Base-by-base conservation (phyloP, 1,140 invertebrate genomes). In the Reticulitermes speratus region DNA sequence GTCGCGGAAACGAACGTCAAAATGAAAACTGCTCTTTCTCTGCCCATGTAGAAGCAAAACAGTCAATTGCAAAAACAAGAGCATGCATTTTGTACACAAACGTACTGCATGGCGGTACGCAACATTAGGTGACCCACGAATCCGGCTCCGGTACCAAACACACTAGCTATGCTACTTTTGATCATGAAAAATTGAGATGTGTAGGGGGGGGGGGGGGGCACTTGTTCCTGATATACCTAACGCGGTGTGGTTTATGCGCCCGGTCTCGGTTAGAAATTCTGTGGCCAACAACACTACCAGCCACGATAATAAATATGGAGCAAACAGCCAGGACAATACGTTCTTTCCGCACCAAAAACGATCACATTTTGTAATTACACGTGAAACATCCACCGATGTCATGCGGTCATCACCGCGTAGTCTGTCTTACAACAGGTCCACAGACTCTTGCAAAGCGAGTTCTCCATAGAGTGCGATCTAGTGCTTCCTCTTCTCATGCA, bases 21-120 rank as follows among this genome's bases (percentile, higher is more conserved):
- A 83, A 83, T 83, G 38, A 83, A 83, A 83, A 83, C 23, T 83
- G 82, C 82, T 44, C 82, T 44, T 75, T 83, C 82, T 83, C 30
- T 83, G 14, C 21, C n/a, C n/a, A 75, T 75, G 25, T 30, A 75
- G n/a, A n/a, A 75, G 82, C 45, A 83, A 44, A 83, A 44, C n/a
- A 44, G 45, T 25, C 82, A 44, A 83, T 83, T 83, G 45, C 44
- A 83, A 83, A 83, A 48, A 48, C 82, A 83, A 48, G 82, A 44
- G 82, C 82, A 19, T 48, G 52, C 19, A 55, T 55, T 55, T 55
- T 55, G 52, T 55, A 55, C 19, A 48, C 82, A 38, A 48, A 38
- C 82, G 82, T 23, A 48, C n/a, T 44, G 38, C 38, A 48, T 38
- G 32, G 9, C 23, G 82, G 82, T 45, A 21, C n/a, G n/a, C n/a